Base-by-base conservation (phyloP, 1,140 invertebrate species). In the Drosophila hydei region DNA sequence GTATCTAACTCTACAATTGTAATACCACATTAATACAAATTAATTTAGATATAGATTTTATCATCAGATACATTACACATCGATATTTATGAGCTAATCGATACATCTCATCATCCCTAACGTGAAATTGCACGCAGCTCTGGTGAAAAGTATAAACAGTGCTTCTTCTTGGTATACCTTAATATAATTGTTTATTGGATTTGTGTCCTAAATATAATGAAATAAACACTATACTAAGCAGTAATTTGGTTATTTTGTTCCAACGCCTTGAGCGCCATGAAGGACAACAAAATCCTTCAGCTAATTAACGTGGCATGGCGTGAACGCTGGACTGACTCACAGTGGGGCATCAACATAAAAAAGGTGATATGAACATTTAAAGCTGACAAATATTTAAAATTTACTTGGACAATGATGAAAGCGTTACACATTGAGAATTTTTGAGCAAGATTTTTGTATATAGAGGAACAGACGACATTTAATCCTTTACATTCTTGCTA, bases 301-400 rank as follows among this genome's bases (percentile, higher is more conserved):
- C 79, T 88, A 16, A 88, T 88, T 47, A 89, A 88, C 51, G 79
- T 88, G 92, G 98, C 97, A 42, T 99, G 97, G 97, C 93, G 97
- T 79, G 97, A 98, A 93, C 93, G 97, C 56, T 99, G 97, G 97
- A 96, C 95, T 9, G 97, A 98, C 92, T 94, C 98, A 23, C 96
- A 98, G 92, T 99, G 97, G 97, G 97, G 97, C 25, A 98, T 98
- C 65, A 96, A 98, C 90, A 97, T 98, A 27, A 98, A 98, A 93
- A 96, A 96, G 19, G 96, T 94, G 89, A 92, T 90, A 21, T 0
- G 3, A 6, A 51, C 5, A 51, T 9, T 48, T 8, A 36, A 64
- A 33, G 51, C 30, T 18, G 21, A 47, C 2, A 12, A 51, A 30
- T 18, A 45, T 71, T 14, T 51, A 16, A 68, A 56, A n/a, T 30